These are phyloP conservation scores for Drosophila paucipuncta DNA, from an alignment of 2,888 invertebrate genomes.

Conservation along the genomic window DNA sequence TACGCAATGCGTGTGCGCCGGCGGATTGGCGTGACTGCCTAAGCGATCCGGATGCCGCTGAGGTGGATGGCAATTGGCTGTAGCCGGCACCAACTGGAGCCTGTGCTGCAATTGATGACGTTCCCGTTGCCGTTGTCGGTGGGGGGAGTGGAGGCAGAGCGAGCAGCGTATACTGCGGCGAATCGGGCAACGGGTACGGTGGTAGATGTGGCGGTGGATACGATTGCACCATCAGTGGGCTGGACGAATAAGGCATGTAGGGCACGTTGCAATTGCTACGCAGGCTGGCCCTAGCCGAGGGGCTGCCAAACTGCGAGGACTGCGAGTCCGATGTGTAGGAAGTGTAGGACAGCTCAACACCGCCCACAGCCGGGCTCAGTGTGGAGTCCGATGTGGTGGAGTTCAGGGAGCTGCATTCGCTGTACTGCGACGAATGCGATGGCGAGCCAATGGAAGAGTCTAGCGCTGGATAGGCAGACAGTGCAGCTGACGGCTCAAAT, in stretches of 20 bases:
- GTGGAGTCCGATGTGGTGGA: slow-evolving; percentile 84
- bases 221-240: slow-evolving; percentile 83
- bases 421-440: slow-evolving; percentile 82
- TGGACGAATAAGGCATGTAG: slow-evolving; percentile 82
- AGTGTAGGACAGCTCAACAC: slow-evolving; percentile 67
- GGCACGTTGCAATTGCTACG: slow-evolving; percentile 78
- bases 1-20: slow-evolving; percentile 78
- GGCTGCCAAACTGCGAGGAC: slow-evolving; percentile 80
- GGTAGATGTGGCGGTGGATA: slow-evolving; percentile 83
- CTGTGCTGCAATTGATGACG: slow-evolving; percentile 23
- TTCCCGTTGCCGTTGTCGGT: slow-evolving; percentile 15
- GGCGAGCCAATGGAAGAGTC: slow-evolving; percentile 83
- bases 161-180: slow-evolving; percentile 76
- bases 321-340: slow-evolving; percentile 77
- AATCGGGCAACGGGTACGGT: slow-evolving; percentile 71
- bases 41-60: slow-evolving; percentile 57
- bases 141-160: slow-evolving; percentile 41
- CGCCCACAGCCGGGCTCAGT: slow-evolving; percentile 82
- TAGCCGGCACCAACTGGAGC: slow-evolving; percentile 56
- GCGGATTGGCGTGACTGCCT: slow-evolving; percentile 48
- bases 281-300: slow-evolving; percentile 77
- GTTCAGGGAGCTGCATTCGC: slow-evolving; percentile 83
- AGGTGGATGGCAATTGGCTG: slow-evolving; percentile 76
- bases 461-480: slow-evolving; percentile 71
- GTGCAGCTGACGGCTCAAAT: slow-evolving; percentile 68